A percentile compares a stretch with the other conserved stretches of the same genome.
Conservation (phyloP, 23 tunicate species). For the Corella eumyota region DNA sequence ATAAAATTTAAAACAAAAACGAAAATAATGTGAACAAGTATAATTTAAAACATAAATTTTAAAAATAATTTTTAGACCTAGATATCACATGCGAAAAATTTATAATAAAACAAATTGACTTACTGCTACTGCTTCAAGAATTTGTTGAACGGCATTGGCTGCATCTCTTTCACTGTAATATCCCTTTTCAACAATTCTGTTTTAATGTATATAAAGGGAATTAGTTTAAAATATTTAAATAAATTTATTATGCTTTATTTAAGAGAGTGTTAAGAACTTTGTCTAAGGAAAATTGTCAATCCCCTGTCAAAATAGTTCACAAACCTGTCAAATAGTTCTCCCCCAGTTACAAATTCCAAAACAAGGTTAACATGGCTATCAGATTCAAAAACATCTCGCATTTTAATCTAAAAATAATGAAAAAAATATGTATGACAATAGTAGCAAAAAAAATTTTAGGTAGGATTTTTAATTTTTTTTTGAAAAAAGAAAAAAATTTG, state of each 20-base stretch:
- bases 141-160: slow-evolving; percentile 38
- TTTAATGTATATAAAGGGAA: background rate
- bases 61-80: no score
- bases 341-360: slow-evolving; percentile 76
- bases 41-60: no score
- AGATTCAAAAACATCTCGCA: slow-evolving; percentile 64
- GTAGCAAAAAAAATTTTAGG: no score
- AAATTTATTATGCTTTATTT: background rate
- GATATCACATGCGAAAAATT: no score
- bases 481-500: no score
- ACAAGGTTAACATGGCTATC: slow-evolving; percentile 40
- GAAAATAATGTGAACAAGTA: no score
- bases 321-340: slow-evolving; percentile 93
- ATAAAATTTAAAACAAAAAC: no score
- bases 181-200: slow-evolving; percentile 56
- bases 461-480: no score
- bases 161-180: slow-evolving; percentile 78
- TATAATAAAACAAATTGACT: no score
- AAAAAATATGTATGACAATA: no score
- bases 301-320: background rate
- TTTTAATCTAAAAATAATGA: slow-evolving; percentile 44
- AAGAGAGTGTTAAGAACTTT: no score
- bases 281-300: background rate
- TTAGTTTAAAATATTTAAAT: background rate
- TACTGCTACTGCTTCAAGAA: slow-evolving; percentile 64